A percentile compares a stretch with the other conserved stretches of the same genome.
Conservation (phyloP, 2,113 vertebrate genomes). For the Paedocypris sp. region DNA sequence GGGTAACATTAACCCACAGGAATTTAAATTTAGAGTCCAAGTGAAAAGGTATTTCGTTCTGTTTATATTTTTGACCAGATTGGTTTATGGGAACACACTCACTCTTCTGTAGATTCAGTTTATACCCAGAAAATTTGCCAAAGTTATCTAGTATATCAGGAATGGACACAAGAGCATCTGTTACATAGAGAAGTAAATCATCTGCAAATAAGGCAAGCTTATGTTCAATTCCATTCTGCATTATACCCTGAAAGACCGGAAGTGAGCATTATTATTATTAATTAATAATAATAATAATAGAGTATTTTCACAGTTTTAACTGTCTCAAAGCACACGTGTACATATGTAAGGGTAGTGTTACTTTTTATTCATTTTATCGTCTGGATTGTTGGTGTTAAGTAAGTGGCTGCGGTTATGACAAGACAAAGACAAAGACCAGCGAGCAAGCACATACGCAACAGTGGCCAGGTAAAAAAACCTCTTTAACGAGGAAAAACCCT, state of each 20-base stretch:
- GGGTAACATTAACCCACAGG: background rate
- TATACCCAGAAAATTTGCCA: slow-evolving; percentile 5
- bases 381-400: too few species aligned
- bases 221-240: background rate
- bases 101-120: slow-evolving; percentile 14
- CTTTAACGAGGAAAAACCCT: too few species aligned
- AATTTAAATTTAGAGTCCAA: too few species aligned
- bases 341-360: too few species aligned
- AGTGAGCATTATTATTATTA: background rate
- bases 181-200: slow-evolving; percentile 8
- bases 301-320: too few species aligned
- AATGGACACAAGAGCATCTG: background rate
- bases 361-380: too few species aligned
- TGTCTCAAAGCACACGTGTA: too few species aligned
- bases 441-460: too few species aligned
- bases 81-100: slow-evolving; percentile 4
- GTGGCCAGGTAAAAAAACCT: too few species aligned
- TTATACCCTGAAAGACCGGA: background rate
- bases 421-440: too few species aligned
- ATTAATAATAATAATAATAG: too few species aligned
- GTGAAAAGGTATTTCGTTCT: slow-evolving; percentile 1
- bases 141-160: slow-evolving; percentile 6
- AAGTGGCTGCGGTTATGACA: too few species aligned
- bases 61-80: slow-evolving; percentile 8
- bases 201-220: slow-evolving; percentile 7